These are phyloP conservation scores for Vidua macroura DNA, from an alignment of 2,113 vertebrate genomes.

Conservation along the genomic window DNA sequence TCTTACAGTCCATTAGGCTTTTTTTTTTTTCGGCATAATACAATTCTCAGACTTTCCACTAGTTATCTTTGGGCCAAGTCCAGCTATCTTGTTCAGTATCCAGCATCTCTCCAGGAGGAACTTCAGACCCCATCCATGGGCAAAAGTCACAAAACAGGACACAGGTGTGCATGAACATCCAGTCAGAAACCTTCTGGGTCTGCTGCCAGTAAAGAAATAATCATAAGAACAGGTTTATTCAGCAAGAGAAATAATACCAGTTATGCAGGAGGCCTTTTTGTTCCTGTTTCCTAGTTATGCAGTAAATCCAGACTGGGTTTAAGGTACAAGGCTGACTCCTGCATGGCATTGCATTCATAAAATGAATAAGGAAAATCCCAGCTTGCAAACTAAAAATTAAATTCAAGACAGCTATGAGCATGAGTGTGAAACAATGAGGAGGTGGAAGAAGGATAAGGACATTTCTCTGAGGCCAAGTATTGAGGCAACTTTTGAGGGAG, in stretches of 20 bases:
- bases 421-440: not conserved
- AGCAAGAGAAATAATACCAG: not conserved
- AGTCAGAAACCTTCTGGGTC: not conserved
- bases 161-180: not conserved
- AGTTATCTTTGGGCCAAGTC: not conserved
- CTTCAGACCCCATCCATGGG: not conserved
- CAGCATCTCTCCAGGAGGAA: not conserved
- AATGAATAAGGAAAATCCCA: not conserved
- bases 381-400: not conserved
- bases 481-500: not conserved
- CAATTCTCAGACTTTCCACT: not conserved
- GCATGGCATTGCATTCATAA: not conserved
- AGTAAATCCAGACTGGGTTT: not conserved
- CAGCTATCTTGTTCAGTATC: not conserved
- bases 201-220: not conserved
- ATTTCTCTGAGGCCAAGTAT: not conserved
- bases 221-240: not conserved
- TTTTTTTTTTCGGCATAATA: not conserved
- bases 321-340: not conserved
- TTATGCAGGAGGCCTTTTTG: not conserved
- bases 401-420: not conserved
- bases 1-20: not conserved
- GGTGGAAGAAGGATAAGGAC: not conserved
- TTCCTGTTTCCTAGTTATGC: not conserved
- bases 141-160: not conserved